These are phyloP conservation scores for Rhinoderma darwinii DNA, from an alignment of 2,113 vertebrate genomes.

Conservation along the genomic window DNA sequence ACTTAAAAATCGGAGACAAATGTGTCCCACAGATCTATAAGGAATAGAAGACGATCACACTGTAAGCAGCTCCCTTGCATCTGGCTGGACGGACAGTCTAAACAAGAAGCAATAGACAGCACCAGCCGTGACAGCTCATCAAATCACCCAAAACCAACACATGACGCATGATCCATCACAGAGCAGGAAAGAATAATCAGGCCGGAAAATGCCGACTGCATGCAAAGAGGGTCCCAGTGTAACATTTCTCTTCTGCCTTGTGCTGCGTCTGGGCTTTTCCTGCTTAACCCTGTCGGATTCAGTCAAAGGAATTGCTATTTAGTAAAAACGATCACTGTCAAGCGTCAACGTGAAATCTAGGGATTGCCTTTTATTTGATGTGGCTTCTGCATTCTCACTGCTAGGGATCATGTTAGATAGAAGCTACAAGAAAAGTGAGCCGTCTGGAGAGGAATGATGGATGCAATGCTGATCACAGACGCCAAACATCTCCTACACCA, in stretches of 20 bases:
- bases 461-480: no score
- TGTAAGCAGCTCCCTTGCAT: conserved; percentile 77
- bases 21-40: no score
- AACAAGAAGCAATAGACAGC: conserved; percentile 73
- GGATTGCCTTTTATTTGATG: background rate
- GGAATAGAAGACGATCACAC: no score
- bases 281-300: background rate
- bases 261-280: conserved; percentile 5
- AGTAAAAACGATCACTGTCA: background rate
- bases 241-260: conserved; percentile 55
- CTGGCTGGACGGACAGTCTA: conserved; percentile 68
- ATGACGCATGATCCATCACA: conserved; percentile 70
- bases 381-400: background rate
- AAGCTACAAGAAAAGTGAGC: background rate
- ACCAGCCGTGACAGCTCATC: conserved; percentile 75
- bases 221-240: conserved; percentile 31
- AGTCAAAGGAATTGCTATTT: conserved; percentile 8
- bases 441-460: background rate
- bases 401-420: background rate
- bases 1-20: no score
- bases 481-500: no score
- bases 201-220: conserved; percentile 58
- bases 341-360: background rate
- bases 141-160: conserved; percentile 73
- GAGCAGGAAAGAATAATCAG: conserved; percentile 70